Conservation (phyloP, 2,797 vertebrate species). For the Phataginus tricuspis region DNA sequence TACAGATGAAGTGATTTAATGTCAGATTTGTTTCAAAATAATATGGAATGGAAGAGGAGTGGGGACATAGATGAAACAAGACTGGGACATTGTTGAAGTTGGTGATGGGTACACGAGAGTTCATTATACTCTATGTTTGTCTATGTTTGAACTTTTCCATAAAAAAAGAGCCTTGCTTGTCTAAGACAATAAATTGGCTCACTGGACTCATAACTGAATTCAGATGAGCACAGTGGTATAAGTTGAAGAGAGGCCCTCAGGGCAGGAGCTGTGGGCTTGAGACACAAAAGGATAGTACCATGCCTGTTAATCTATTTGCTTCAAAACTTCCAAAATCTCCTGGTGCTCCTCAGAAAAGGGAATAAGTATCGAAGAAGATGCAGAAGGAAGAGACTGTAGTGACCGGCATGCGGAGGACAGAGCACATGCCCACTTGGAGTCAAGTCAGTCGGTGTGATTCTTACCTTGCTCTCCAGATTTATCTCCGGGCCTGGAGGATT, state of each 20-base stretch:
- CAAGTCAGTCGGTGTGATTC: neutral
- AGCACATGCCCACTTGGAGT: neutral
- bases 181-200: neutral
- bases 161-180: neutral
- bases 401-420: neutral
- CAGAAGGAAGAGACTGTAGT: neutral
- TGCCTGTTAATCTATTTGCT: neutral
- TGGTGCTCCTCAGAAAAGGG: slow-evolving; percentile 12
- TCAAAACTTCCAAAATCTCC: slow-evolving; percentile 24
- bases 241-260: neutral
- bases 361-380: slow-evolving; percentile 31
- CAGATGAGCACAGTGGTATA: neutral
- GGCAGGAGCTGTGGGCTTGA: neutral
- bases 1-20: neutral
- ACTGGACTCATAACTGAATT: slow-evolving; percentile 12
- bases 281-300: neutral
- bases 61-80: neutral
- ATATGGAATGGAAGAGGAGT: neutral
- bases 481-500: neutral
- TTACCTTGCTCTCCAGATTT: neutral
- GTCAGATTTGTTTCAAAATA: neutral
- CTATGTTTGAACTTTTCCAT: neutral
- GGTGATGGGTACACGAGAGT: neutral
- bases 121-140: neutral
- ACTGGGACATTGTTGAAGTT: neutral